phyloP scores from a whole-genome alignment of 2,888 invertebrate genomes.

The Dromius quadrimaculatus region DNA sequence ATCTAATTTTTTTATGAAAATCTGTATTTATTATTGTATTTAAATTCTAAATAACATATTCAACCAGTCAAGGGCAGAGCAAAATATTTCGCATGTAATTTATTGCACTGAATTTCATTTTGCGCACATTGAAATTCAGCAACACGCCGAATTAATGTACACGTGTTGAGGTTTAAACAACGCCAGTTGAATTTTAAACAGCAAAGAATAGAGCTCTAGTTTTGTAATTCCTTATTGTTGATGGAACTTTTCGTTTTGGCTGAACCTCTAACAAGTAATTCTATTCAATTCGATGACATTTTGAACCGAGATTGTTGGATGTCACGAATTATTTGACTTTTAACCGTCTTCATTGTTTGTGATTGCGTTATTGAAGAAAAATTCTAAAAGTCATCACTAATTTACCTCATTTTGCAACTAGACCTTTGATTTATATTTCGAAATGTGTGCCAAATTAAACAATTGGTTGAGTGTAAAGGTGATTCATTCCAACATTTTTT shows the following conservation, averaged over 20 bases:
- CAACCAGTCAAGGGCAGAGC: background rate
- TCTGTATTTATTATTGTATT: no score
- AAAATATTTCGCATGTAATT: background rate
- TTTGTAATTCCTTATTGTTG: no score
- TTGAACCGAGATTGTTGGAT: background rate
- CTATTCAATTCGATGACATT: background rate
- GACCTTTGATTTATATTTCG: background rate
- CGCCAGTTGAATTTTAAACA: background rate
- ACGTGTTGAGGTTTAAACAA: background rate
- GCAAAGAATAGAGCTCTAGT: no score
- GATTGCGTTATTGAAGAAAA: no score
- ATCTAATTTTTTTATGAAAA: no score
- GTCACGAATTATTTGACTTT: conserved; percentile 13
- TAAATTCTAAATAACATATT: background rate
- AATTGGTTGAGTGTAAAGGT: no score
- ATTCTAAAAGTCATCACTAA: background rate
- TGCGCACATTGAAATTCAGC: background rate
- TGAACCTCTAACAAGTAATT: background rate
- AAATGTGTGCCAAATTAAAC: no score
- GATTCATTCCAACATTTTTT: no score
- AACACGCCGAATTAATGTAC: no score
- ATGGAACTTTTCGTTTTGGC: no score
- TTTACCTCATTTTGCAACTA: background rate
- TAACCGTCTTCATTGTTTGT: conserved; percentile 5
- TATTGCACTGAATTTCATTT: background rate